Evolutionary conservation across 2,888 invertebrate genomes (phyloP).

Genomic region (Xanthorhoe spadicearia): DNA sequence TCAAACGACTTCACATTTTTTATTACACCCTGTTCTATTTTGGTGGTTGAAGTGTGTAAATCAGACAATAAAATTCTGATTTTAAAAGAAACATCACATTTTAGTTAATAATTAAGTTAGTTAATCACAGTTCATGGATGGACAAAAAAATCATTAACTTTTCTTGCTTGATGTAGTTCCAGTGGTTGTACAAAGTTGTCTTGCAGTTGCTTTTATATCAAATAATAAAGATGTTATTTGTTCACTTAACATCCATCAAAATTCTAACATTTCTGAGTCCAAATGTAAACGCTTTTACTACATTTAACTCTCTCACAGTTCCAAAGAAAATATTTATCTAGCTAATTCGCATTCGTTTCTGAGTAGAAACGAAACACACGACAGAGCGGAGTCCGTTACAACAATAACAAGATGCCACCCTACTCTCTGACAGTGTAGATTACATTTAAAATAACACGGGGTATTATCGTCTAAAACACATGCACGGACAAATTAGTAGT

Average conservation of each 20-base stretch:
- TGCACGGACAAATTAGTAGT: conserved; percentile 30
- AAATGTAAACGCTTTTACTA: conserved; percentile 51
- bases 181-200: too few relatives aligned
- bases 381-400: conserved; percentile 76
- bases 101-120: background rate
- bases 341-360: conserved; percentile 81
- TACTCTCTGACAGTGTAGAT: conserved; percentile 48
- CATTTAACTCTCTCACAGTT: conserved; percentile 68
- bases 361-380: conserved; percentile 75
- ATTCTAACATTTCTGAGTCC: conserved; percentile 29
- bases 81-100: conserved; percentile 1
- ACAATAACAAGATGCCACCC: conserved; percentile 68
- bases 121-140: too few relatives aligned
- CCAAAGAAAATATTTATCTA: conserved; percentile 80
- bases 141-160: too few relatives aligned
- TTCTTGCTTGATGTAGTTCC: too few relatives aligned
- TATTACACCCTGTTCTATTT: conserved; percentile 77
- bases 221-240: background rate
- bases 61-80: conserved; percentile 22
- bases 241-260: conserved; percentile 26
- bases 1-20: conserved; percentile 73
- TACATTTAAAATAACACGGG: conserved; percentile 48
- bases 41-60: conserved; percentile 46
- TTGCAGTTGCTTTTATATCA: background rate
- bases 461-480: conserved; percentile 32